phyloP scores from a whole-genome alignment of 2,113 vertebrate species.

The Micronisus gabar region DNA sequence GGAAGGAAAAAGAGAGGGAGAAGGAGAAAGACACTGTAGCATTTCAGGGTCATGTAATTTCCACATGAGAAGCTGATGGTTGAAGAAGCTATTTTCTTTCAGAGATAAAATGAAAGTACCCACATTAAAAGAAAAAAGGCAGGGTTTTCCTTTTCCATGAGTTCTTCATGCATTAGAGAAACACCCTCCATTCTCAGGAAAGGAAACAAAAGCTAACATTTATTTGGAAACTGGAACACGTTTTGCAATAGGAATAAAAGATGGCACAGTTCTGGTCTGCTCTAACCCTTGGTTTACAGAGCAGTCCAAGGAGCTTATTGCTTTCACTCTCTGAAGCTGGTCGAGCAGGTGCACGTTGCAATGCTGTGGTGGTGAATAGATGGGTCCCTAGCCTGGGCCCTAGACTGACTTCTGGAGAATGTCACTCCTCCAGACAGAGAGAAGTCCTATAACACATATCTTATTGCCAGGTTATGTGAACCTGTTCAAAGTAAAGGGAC shows the following conservation, averaged over 20 bases:
- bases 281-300: neutral
- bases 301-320: neutral
- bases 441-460: neutral
- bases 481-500: neutral
- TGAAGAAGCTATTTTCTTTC: neutral
- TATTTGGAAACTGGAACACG: neutral
- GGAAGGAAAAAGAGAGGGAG: neutral
- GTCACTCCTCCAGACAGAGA: neutral
- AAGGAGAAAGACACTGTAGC: neutral
- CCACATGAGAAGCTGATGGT: neutral
- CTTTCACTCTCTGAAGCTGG: neutral
- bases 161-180: neutral
- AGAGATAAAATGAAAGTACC: neutral
- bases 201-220: neutral
- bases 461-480: neutral
- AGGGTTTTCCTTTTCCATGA: neutral
- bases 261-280: neutral
- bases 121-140: neutral
- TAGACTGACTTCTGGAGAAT: neutral
- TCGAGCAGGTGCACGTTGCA: neutral
- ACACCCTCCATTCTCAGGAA: neutral
- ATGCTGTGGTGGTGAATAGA: neutral
- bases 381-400: neutral
- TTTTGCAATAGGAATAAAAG: neutral
- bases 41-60: neutral